Base-by-base conservation (phyloP, 2,888 invertebrate species). In the Philaethria dido region DNA sequence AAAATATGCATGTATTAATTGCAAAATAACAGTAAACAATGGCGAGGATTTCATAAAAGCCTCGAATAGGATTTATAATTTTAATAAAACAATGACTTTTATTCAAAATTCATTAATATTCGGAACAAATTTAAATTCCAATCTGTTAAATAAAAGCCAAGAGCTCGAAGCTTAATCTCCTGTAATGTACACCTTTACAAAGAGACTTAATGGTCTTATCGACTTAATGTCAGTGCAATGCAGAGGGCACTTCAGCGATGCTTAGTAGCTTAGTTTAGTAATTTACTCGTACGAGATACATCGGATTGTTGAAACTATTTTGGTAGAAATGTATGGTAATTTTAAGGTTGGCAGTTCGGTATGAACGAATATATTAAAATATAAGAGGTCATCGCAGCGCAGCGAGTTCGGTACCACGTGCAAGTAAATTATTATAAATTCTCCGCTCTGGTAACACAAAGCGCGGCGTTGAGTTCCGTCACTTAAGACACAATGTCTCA, bases 161-260 rank as follows among this genome's bases (percentile, higher is more conserved):
- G 42, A 57, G 39, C 57, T 45, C 29, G 18, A 18, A 39, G n/a
- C 36, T 29, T 60, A 60, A 47, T 33, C 45, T 45, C 4, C 44
- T 45, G 60, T 47, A 60, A 47, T 47, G 29, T 45, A 45, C 45
- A 45, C 60, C 18, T 20, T 59, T 59, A 44, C 44, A 59, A 59
- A 59, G 18, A 45, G 45, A 60, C 60, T 60, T 29, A 60, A 60
- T 60, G 59, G 59, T 45, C 59, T 59, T 60, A 60, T 60, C 45
- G 60, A 33, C 45, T 60, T 29, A 60, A 47, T 33, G 60, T 18
- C 29, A 47, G 44, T 47, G 60, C 33, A 29, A 18, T 60, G 60
- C 33, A 45, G 29, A 16, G 57, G 16, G 42, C 39, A 57, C 39
- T 57, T 57, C 42, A 42, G 47, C 33, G 20, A 47, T 33, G 57